Percentiles rank a stretch among this genome's conserved stretches.
phyloP scores from a whole-genome alignment of 37 sponge, comb jelly and placozoan species.

The Cliona cf. orientalis region DNA sequence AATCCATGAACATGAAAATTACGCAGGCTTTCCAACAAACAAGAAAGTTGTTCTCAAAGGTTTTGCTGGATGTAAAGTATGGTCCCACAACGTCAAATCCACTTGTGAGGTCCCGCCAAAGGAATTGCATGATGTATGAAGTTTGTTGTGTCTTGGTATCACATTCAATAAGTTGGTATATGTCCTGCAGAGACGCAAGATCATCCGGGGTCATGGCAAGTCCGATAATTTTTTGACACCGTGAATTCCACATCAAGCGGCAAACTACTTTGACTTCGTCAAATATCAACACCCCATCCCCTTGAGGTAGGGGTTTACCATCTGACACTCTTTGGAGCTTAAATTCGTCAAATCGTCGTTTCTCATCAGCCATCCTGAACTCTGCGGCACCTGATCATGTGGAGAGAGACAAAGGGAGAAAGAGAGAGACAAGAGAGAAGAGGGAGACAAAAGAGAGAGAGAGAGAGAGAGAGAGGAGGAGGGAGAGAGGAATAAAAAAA shows the following conservation, averaged over 20 bases:
- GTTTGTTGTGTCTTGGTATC: slow-evolving; percentile 7
- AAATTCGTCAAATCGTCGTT: background rate
- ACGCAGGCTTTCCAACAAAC: no score
- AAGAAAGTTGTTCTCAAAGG: slow-evolving; percentile 14
- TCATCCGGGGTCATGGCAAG: slow-evolving; percentile 38
- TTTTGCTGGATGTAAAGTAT: slow-evolving; percentile 13
- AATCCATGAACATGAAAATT: slow-evolving; percentile 22
- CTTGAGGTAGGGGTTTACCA: background rate
- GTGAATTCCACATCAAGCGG: slow-evolving; percentile 16
- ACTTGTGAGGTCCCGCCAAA: slow-evolving; percentile 33
- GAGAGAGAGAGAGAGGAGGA: no score
- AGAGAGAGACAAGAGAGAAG: no score
- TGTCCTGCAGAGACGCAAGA: slow-evolving; percentile 11
- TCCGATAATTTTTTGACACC: background rate
- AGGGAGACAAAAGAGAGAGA: no score
- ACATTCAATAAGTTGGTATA: background rate
- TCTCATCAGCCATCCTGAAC: background rate
- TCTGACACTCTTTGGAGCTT: background rate
- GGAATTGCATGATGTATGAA: slow-evolving; percentile 37
- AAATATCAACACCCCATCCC: slow-evolving; percentile 12
- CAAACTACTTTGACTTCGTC: slow-evolving; percentile 37
- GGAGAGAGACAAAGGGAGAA: no score
- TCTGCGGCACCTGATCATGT: slow-evolving; percentile 16
- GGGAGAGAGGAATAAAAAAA: no score
- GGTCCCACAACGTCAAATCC: slow-evolving; percentile 44